These are phyloP conservation scores for Mugil cephalus DNA, from an alignment of 2,113 vertebrate species.

Conservation along the genomic window DNA sequence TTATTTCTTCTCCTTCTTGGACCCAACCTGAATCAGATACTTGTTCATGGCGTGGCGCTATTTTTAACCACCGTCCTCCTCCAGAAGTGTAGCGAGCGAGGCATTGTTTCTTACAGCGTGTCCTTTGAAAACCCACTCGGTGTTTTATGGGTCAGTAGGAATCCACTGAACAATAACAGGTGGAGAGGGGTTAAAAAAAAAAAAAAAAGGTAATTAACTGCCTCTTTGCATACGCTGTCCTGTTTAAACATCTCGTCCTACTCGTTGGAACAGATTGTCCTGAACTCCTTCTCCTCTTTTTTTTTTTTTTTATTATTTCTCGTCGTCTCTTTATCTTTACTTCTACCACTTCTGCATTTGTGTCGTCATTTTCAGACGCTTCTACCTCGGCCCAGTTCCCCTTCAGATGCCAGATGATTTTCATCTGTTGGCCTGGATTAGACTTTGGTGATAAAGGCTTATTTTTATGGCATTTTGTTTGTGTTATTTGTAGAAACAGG, in stretches of 20 bases:
- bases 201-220: slow-evolving; percentile 6
- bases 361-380: neutral
- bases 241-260: slow-evolving; percentile 15
- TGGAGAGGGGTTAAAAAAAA: neutral
- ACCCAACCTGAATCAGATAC: slow-evolving; percentile 22
- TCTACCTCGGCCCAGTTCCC: slow-evolving; percentile 15
- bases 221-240: slow-evolving; percentile 19
- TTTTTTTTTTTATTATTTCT: neutral
- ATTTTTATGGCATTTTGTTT: too few species aligned
- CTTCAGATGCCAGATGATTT: neutral
- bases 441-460: too few species aligned
- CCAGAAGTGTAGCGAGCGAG: slow-evolving; percentile 33
- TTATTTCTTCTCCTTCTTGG: neutral
- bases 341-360: slow-evolving; percentile 1
- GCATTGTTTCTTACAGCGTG: slow-evolving; percentile 40
- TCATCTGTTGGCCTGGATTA: too few species aligned
- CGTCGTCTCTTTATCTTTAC: neutral
- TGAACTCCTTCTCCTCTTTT: slow-evolving; percentile 1
- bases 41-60: slow-evolving; percentile 23
- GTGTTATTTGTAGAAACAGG: too few species aligned
- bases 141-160: slow-evolving; percentile 23
- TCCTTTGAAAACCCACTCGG: slow-evolving; percentile 29
- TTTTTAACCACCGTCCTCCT: slow-evolving; percentile 65
- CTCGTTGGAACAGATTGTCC: slow-evolving; percentile 3
- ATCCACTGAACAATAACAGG: slow-evolving; percentile 25